These are phyloP conservation scores for Blastobasis adustella DNA, from an alignment of 2,888 invertebrate species.

Conservation along the genomic window DNA sequence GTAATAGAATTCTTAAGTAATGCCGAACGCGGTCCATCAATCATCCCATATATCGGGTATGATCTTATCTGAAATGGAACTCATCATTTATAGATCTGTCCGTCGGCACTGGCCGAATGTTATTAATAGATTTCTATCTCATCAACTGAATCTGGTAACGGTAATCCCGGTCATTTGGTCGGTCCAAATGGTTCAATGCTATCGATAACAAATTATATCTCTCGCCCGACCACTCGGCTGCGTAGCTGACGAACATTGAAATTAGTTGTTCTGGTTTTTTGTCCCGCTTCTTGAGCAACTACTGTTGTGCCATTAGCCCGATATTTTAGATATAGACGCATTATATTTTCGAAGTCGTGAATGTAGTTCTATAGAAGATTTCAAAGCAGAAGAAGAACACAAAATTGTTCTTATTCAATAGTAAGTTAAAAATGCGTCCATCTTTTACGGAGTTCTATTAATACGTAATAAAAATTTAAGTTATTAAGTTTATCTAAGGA, in stretches of 20 bases:
- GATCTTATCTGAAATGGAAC: slow-evolving; percentile 73
- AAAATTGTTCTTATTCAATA: no score
- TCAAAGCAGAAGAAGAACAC: no score
- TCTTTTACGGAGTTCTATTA: no score
- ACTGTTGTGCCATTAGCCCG: no score
- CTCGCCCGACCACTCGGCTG: slow-evolving; percentile 15
- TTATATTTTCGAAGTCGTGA: no score
- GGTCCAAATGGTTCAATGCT: slow-evolving; percentile 41
- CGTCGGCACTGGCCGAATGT: slow-evolving; percentile 65
- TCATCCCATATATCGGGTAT: slow-evolving; percentile 60
- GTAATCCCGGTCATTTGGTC: slow-evolving; percentile 59
- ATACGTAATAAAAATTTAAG: no score
- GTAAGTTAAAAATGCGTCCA: no score
- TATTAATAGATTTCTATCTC: slow-evolving; percentile 73
- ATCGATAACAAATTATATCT: slow-evolving; percentile 66
- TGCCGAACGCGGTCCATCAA: slow-evolving; percentile 58
- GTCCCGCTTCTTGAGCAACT: no score
- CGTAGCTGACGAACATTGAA: background rate
- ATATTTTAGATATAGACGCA: no score
- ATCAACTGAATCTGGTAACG: slow-evolving; percentile 66
- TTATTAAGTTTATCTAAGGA: no score
- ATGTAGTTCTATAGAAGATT: no score
- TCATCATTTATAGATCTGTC: slow-evolving; percentile 73
- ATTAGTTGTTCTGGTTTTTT: background rate
- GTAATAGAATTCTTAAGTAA: slow-evolving; percentile 69